These are phyloP conservation scores for Eretmochelys imbricata DNA, from an alignment of 2,113 vertebrate species.

Conservation along the genomic window DNA sequence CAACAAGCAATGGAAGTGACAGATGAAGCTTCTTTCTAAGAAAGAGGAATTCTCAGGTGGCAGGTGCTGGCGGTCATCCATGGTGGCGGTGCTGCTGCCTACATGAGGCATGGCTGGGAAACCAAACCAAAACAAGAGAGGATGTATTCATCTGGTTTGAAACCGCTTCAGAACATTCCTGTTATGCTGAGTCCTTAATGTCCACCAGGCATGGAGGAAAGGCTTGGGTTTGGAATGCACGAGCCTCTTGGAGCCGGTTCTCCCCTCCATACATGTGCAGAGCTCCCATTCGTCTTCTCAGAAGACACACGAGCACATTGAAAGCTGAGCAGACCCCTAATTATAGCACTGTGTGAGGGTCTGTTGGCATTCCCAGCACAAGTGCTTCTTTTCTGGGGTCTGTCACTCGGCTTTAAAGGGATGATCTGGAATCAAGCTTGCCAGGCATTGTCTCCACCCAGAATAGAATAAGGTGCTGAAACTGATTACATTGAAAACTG, in stretches of 20 bases:
- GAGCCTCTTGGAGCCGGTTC: background rate
- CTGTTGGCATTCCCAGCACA: background rate
- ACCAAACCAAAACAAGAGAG: background rate
- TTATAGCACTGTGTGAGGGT: background rate
- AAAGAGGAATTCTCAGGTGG: slow-evolving; percentile 70
- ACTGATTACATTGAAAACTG: too few species aligned
- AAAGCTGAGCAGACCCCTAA: background rate
- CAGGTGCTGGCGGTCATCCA: background rate
- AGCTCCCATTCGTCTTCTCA: background rate
- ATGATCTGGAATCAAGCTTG: background rate
- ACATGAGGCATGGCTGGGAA: background rate
- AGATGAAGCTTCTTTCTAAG: slow-evolving; percentile 82
- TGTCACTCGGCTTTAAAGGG: background rate
- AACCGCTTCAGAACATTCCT: background rate
- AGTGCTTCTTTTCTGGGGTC: background rate
- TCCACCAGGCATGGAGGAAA: background rate
- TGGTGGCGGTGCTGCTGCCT: fast-evolving
- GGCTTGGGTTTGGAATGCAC: background rate
- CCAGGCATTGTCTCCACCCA: background rate
- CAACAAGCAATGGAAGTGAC: slow-evolving; percentile 84
- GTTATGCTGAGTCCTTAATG: background rate
- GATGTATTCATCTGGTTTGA: background rate
- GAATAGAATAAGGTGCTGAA: background rate
- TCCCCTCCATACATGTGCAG: background rate
- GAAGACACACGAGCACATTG: background rate